Conservation (phyloP, 2,113 vertebrate species). For the Muntiacus muntjak region DNA sequence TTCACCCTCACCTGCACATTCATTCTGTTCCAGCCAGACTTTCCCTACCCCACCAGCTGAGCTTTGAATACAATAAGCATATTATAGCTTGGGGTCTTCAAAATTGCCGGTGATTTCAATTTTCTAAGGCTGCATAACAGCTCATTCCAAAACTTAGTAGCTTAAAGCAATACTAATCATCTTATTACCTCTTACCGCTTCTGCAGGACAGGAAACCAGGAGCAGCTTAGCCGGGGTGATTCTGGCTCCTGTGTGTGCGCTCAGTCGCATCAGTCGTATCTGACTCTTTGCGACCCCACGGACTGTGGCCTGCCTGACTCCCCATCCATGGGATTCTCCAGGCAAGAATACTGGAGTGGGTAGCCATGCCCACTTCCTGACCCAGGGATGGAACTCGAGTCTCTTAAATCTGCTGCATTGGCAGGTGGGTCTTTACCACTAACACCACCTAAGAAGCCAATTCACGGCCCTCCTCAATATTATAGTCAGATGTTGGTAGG, state of each 20-base stretch:
- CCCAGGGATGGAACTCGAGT: background rate
- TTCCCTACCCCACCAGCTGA: too few relatives aligned
- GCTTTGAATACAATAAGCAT: background rate
- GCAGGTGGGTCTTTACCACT: background rate
- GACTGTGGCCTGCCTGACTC: background rate
- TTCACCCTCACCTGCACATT: background rate
- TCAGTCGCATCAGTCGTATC: rapidly evolving
- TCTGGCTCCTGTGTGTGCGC: background rate
- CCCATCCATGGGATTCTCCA: background rate
- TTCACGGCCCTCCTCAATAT: background rate
- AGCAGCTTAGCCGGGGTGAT: background rate
- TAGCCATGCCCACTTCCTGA: background rate
- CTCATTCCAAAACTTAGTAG: background rate
- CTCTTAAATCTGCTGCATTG: background rate
- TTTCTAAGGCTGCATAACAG: background rate
- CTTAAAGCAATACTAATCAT: background rate
- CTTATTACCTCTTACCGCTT: background rate
- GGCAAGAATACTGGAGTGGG: background rate
- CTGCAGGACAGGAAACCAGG: background rate
- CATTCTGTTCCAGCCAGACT: background rate
- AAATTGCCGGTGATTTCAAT: background rate
- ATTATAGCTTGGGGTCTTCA: background rate
- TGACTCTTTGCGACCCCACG: background rate
- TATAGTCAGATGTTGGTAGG: background rate
- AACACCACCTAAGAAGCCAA: rapidly evolving